Evolutionary conservation across 92 coral and sea anemone species (phyloP).

Genomic region (Epizoanthus rinbou): DNA sequence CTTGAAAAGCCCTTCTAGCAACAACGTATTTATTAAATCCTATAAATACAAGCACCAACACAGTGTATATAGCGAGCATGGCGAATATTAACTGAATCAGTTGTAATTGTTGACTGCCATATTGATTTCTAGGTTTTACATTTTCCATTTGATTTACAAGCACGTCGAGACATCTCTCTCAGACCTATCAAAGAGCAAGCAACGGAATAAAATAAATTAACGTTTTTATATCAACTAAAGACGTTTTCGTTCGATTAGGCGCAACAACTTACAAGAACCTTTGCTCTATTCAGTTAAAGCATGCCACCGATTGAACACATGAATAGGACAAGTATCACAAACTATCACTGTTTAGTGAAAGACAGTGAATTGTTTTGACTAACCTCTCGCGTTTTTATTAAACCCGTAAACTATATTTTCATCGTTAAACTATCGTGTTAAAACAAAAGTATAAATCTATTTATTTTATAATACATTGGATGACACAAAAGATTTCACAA

Average conservation of each 20-base stretch:
- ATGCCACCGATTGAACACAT: no score
- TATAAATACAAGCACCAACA: neutral
- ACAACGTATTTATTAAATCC: neutral
- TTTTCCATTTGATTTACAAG: neutral
- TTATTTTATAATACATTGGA: neutral
- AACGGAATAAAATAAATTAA: no score
- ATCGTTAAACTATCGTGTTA: neutral
- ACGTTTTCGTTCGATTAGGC: no score
- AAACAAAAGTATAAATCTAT: conserved; percentile 7
- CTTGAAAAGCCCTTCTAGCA: neutral
- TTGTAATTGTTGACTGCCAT: neutral
- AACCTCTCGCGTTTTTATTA: neutral
- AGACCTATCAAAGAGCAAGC: neutral
- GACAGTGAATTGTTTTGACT: no score
- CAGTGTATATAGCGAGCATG: neutral
- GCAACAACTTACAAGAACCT: no score
- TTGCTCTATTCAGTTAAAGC: no score
- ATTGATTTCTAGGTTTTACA: neutral
- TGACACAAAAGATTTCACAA: conserved; percentile 10
- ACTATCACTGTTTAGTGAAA: no score
- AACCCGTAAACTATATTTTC: neutral
- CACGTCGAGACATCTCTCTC: neutral
- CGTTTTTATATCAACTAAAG: no score
- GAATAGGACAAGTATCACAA: no score
- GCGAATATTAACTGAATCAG: neutral